Evolutionary conservation across 37 sponge, comb jelly and placozoan species (phyloP).

Genomic region (Spongia lamella): DNA sequence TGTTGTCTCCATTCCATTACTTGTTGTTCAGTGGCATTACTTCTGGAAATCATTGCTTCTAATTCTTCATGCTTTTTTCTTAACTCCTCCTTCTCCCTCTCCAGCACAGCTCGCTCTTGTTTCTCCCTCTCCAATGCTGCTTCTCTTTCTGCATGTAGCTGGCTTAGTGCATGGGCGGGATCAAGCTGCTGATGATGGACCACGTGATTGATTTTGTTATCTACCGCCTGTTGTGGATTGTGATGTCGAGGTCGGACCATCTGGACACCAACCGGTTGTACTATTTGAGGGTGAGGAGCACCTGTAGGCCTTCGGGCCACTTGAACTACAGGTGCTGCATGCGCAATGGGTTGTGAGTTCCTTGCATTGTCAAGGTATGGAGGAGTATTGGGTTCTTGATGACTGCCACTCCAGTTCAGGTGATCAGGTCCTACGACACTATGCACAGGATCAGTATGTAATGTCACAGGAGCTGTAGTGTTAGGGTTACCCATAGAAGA

Average conservation of each 20-base stretch:
- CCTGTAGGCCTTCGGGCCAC: too few relatives aligned
- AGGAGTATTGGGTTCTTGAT: too few relatives aligned
- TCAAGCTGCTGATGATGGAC: slow-evolving; percentile 2
- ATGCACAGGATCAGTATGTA: too few relatives aligned
- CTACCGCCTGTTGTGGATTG: neutral
- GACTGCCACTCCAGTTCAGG: too few relatives aligned
- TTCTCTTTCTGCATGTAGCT: slow-evolving; percentile 4
- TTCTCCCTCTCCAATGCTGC: neutral
- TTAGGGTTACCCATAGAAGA: neutral
- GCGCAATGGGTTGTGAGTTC: too few relatives aligned
- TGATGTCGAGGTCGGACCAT: too few relatives aligned
- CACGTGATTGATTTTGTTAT: neutral
- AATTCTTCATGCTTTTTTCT: neutral
- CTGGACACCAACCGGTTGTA: too few relatives aligned
- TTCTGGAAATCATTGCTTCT: slow-evolving; percentile 11
- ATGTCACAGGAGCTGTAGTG: too few relatives aligned
- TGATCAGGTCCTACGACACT: too few relatives aligned
- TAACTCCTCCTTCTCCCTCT: neutral
- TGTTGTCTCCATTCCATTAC: neutral
- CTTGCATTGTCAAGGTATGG: too few relatives aligned
- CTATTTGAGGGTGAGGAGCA: too few relatives aligned
- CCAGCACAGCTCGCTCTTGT: neutral
- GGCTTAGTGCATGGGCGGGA: neutral
- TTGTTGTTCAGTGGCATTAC: slow-evolving; percentile 2
- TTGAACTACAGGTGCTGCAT: too few relatives aligned